phyloP scores from a whole-genome alignment of 2,797 vertebrate genomes.

The Anomalospiza imberbis region DNA sequence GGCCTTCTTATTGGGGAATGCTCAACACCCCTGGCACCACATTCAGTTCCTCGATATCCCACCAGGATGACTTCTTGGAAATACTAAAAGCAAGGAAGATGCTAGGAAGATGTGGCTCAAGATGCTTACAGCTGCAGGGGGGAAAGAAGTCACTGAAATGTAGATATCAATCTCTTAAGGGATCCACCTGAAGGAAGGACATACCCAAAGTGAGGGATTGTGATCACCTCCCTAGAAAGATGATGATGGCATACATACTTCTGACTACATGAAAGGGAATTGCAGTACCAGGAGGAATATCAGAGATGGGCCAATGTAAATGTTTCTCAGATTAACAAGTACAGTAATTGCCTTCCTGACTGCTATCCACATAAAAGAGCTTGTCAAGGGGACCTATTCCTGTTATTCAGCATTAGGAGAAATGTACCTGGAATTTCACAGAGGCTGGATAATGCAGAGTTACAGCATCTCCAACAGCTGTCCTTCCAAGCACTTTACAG shows the following conservation, averaged over 20 bases:
- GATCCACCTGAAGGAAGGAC: not conserved
- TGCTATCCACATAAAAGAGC: not conserved
- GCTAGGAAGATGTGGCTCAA: not conserved
- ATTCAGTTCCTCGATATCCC: conserved; percentile 22
- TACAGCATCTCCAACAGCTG: not conserved
- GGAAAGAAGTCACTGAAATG: not conserved
- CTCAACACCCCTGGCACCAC: not conserved
- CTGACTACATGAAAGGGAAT: not conserved
- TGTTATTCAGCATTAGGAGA: not conserved
- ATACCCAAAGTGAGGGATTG: not conserved
- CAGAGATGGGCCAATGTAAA: not conserved
- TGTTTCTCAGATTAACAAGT: not conserved
- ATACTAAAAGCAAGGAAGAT: conserved; percentile 7
- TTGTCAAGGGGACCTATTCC: not conserved
- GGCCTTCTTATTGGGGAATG: not conserved
- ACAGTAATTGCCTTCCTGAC: not conserved
- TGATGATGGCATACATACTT: not conserved
- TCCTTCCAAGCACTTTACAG: not conserved
- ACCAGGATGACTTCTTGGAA: conserved; percentile 37
- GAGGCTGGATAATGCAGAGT: not conserved
- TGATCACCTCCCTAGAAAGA: not conserved
- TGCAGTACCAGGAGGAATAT: not conserved
- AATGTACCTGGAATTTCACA: not conserved
- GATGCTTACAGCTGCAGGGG: not conserved
- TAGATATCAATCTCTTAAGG: not conserved